Evolutionary conservation across 2,113 vertebrate genomes (phyloP).

Genomic region (Nannospalax galili): DNA sequence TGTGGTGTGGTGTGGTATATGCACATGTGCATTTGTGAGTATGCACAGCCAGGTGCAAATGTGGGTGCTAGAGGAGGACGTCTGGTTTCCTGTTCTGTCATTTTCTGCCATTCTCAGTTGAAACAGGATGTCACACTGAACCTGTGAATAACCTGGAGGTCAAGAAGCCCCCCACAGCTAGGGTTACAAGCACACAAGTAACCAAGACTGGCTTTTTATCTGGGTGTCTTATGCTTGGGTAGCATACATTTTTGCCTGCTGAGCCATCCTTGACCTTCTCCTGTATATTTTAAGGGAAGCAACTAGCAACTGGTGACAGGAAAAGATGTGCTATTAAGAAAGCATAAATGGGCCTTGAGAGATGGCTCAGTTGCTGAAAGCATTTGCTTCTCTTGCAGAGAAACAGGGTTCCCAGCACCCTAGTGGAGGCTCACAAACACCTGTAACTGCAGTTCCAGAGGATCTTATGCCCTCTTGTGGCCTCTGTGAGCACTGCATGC

Average conservation of each 20-base stretch:
- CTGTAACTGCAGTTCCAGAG: too few relatives aligned
- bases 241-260: background rate
- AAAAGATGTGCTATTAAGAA: background rate
- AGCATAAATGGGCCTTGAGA: too few relatives aligned
- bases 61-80: background rate
- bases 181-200: too few relatives aligned
- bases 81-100: background rate
- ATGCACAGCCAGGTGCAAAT: too few relatives aligned
- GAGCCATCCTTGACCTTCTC: background rate
- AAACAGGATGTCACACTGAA: background rate
- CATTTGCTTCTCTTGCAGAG: too few relatives aligned
- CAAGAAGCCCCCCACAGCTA: too few relatives aligned
- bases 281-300: background rate
- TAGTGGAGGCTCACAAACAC: too few relatives aligned
- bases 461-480: too few relatives aligned
- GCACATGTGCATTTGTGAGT: too few relatives aligned
- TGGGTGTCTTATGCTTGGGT: background rate
- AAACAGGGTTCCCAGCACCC: too few relatives aligned
- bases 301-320: background rate
- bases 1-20: background rate
- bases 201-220: background rate
- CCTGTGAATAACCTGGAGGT: background rate
- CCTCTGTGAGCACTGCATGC: too few relatives aligned
- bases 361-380: too few relatives aligned
- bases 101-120: background rate